phyloP scores from a whole-genome alignment of 2,797 vertebrate species.

The Channallabes apus region DNA sequence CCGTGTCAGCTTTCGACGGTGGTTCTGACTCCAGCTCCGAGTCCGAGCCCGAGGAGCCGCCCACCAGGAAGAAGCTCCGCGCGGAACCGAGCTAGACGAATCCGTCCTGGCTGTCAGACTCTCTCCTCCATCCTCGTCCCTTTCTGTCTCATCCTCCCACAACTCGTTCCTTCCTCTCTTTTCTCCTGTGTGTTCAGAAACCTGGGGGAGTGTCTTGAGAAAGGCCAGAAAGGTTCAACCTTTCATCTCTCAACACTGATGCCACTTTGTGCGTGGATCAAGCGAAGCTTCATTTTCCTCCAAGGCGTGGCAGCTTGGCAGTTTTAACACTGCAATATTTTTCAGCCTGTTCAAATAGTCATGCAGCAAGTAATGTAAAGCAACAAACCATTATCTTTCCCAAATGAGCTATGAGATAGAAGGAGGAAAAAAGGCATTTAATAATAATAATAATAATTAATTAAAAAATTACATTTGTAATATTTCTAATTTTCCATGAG shows the following conservation, averaged over 20 bases:
- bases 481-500: constrained; percentile 69
- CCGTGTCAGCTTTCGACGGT: constrained; percentile 96
- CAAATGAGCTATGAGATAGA: constrained; percentile 42
- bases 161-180: constrained; percentile 23
- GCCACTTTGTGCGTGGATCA: constrained; percentile 23
- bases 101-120: neutral
- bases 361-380: constrained; percentile 4
- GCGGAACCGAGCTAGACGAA: constrained; percentile 85
- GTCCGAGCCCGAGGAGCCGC: constrained; percentile 89
- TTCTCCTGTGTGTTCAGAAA: neutral
- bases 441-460: too few relatives aligned
- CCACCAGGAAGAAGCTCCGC: constrained; percentile 93
- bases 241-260: constrained; percentile 1
- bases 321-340: constrained; percentile 71
- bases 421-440: neutral
- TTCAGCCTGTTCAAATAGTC: constrained; percentile 63
- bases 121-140: too few relatives aligned
- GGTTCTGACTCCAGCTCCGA: constrained; percentile 97
- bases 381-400: constrained; percentile 47
- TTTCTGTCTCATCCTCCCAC: neutral
- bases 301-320: constrained; percentile 76
- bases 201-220: too few relatives aligned
- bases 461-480: constrained; percentile 58
- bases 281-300: constrained; percentile 26
- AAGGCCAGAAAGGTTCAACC: neutral